Conservation (phyloP, 1,140 invertebrate species). For the Cyclina sinensis region DNA sequence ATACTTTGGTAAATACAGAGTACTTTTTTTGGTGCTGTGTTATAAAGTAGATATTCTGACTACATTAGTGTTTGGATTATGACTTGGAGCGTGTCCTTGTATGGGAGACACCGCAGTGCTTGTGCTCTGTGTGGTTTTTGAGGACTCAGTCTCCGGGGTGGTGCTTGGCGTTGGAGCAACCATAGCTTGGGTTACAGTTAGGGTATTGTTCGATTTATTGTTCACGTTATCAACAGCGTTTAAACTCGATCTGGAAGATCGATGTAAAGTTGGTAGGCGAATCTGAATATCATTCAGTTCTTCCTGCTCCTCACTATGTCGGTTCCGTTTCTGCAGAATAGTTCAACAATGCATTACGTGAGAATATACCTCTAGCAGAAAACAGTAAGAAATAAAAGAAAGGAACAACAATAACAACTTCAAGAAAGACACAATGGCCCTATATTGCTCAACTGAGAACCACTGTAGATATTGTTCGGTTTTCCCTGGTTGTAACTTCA, state of each 20-base stretch:
- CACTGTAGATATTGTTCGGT: too few relatives aligned
- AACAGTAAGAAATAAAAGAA: too few relatives aligned
- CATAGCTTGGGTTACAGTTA: constrained; percentile 82
- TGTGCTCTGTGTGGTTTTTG: constrained; percentile 74
- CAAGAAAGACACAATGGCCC: too few relatives aligned
- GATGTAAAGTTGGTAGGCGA: constrained; percentile 83
- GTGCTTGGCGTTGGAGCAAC: constrained; percentile 82
- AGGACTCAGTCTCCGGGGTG: constrained; percentile 82
- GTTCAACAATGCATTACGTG: too few relatives aligned
- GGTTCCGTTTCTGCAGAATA: constrained; percentile 66
- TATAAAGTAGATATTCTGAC: constrained; percentile 83
- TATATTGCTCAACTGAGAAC: too few relatives aligned
- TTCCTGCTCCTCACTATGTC: constrained; percentile 84
- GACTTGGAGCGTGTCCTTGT: constrained; percentile 40
- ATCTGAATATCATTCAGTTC: constrained; percentile 88
- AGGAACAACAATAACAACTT: too few relatives aligned
- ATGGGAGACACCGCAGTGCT: constrained; percentile 74
- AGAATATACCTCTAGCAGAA: too few relatives aligned
- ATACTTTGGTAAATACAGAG: not conserved
- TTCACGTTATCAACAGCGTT: constrained; percentile 79
- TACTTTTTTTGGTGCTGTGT: constrained; percentile 57
- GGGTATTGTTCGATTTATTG: constrained; percentile 79
- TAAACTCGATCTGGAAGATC: constrained; percentile 84
- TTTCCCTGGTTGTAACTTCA: too few relatives aligned
- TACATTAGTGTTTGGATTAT: constrained; percentile 76